Conservation (phyloP, 2,888 invertebrate genomes). For the Erebia epiphron region DNA sequence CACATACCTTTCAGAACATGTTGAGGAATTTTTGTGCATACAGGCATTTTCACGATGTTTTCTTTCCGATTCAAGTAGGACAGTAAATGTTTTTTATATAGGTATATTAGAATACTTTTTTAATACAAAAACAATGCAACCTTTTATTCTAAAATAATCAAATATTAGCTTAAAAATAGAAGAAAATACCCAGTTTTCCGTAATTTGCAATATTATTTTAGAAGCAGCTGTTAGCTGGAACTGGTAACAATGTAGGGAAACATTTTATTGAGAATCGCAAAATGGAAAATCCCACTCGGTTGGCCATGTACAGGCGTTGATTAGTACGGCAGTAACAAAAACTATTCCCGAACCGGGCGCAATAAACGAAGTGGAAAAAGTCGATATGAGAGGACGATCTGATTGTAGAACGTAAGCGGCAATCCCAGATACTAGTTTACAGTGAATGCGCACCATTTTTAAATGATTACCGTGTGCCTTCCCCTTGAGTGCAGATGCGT, state of each 20-base stretch:
- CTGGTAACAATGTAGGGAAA: slow-evolving; percentile 43
- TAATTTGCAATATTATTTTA: slow-evolving; percentile 38
- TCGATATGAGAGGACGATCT: slow-evolving; percentile 74
- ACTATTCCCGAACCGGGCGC: slow-evolving; percentile 75
- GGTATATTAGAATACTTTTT: too few relatives aligned
- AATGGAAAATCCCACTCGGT: slow-evolving; percentile 54
- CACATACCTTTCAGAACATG: too few relatives aligned
- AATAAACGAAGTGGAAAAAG: slow-evolving; percentile 80
- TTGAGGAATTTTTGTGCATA: too few relatives aligned
- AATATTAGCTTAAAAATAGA: neutral
- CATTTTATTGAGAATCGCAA: slow-evolving; percentile 48
- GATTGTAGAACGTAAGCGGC: slow-evolving; percentile 76
- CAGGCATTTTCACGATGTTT: too few relatives aligned
- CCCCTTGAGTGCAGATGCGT: slow-evolving; percentile 41
- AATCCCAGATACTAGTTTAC: slow-evolving; percentile 74
- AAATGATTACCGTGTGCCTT: slow-evolving; percentile 65
- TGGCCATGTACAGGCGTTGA: slow-evolving; percentile 72
- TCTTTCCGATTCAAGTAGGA: too few relatives aligned
- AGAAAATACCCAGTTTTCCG: slow-evolving; percentile 18
- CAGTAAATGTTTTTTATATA: too few relatives aligned
- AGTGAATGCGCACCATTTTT: slow-evolving; percentile 69
- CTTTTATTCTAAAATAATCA: neutral
- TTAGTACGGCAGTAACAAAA: slow-evolving; percentile 77
- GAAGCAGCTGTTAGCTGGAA: slow-evolving; percentile 39
- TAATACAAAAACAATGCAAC: too few relatives aligned